Conservation (phyloP, 2,797 vertebrate genomes). For the Acrocephalus scirpaceus region DNA sequence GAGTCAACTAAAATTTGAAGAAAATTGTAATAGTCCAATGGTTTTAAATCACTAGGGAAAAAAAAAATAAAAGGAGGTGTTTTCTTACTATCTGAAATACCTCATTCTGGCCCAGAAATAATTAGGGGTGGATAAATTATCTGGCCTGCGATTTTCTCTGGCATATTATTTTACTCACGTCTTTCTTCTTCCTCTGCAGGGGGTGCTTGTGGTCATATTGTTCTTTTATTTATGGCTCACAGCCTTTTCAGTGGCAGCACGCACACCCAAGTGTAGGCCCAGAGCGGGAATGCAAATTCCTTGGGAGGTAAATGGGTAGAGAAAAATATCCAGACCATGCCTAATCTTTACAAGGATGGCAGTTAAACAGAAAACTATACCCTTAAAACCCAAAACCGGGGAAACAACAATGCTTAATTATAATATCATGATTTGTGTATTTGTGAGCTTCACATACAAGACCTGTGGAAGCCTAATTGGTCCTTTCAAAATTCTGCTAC, state of each 20-base stretch:
- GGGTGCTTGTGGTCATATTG: constrained; percentile 53
- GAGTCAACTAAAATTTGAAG: not conserved
- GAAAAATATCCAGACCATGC: not conserved
- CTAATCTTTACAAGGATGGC: not conserved
- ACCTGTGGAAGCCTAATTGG: not conserved
- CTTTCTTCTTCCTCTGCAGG: constrained; percentile 45
- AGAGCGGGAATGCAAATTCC: not conserved
- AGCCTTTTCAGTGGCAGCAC: constrained; percentile 41
- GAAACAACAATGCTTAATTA: not conserved
- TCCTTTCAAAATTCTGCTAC: not conserved
- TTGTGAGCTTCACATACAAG: not conserved
- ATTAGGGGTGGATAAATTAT: constrained; percentile 26
- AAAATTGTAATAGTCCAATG: not conserved
- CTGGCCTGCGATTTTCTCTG: not conserved
- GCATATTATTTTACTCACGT: constrained; percentile 46
- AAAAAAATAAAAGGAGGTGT: not conserved
- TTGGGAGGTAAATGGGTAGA: not conserved
- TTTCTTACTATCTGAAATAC: not conserved
- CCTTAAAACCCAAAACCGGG: not conserved
- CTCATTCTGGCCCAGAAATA: not conserved
- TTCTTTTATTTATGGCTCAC: constrained; percentile 61
- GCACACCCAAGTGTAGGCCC: not conserved
- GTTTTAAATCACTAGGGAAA: not conserved
- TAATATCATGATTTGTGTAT: not conserved
- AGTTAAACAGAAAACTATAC: not conserved